Percentiles rank a stretch among this genome's conserved stretches.
phyloP scores from a whole-genome alignment of 1,140 invertebrate genomes.

The Pissodes strobi region DNA sequence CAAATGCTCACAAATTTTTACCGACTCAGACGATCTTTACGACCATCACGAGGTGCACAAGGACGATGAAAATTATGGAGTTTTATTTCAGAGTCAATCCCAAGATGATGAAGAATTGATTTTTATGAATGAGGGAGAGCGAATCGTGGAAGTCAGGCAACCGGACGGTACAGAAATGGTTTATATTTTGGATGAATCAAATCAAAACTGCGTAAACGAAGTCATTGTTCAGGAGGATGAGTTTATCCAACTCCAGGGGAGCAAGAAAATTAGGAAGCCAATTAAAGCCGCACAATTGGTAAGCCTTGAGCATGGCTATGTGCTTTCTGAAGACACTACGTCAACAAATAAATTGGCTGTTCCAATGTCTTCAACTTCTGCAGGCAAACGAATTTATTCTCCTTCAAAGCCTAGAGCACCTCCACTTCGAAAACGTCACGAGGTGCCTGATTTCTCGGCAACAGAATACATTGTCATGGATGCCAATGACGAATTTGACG shows the following conservation, averaged over 20 bases:
- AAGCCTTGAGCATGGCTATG: constrained; percentile 51
- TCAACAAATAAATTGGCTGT: neutral
- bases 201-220: constrained; percentile 49
- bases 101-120: constrained; percentile 40
- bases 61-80: constrained; percentile 22
- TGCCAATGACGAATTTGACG: constrained; percentile 49
- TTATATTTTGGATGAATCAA: constrained; percentile 46
- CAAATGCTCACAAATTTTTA: constrained; percentile 45
- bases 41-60: constrained; percentile 49
- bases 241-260: neutral
- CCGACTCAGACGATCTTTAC: constrained; percentile 43
- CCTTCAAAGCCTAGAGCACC: constrained; percentile 33
- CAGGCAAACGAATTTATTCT: constrained; percentile 22
- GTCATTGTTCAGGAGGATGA: constrained; percentile 47
- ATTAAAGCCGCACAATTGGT: constrained; percentile 42
- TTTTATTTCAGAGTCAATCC: constrained; percentile 12
- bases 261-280: constrained; percentile 1
- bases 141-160: constrained; percentile 28
- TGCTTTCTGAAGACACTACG: constrained; percentile 40
- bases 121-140: constrained; percentile 40
- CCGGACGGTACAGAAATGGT: constrained; percentile 43
- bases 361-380: constrained; percentile 12
- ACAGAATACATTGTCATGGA: constrained; percentile 46
- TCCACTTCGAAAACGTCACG: constrained; percentile 44
- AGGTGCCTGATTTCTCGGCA: constrained; percentile 52